Base-by-base conservation (phyloP, 2,888 invertebrate species). In the Cheilosia impressa region DNA sequence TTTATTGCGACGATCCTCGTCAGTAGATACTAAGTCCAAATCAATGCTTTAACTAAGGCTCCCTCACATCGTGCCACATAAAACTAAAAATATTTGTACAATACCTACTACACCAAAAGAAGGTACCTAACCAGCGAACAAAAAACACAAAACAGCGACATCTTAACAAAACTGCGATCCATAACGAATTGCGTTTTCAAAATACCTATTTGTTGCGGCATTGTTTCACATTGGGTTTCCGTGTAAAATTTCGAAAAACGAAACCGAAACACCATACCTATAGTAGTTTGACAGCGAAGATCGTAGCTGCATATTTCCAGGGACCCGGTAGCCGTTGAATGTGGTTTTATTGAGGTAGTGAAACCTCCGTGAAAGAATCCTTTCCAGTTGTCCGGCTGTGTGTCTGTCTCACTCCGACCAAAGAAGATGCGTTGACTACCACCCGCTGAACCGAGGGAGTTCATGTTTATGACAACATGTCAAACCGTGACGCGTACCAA, bases 291-390 rank as follows among this genome's bases (percentile, higher is more conserved):
- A 31, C 31, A 13, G 22, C n/a, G 24, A 55, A 10, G 41, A 22
- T 27, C 19, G 27, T 43, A 17, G 68, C 43, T 65, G 65, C 76
- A 81, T 27, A 27, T 62, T 85, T 85, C 85, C 76, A 77, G 76
- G 85, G 85, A 81, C 81, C 85, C 85, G 65, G 85, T 85, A 85
- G 85, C 85, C 72, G 66, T 71, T 68, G 71, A 57, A 76, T 85
- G 85, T 77, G 85, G 85, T 85, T 85, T 85, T 85, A 85, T 85
- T 81, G 85, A 85, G 85, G 85, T 85, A 76, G 80, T 72, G 85
- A 69, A 80, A 38, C 75, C 79, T 76, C 80, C 76, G 62, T 80
- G 80, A 52, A 79, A 62, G 68, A 85, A 85, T 85, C 85, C 80
- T 85, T 85, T 85, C 45, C 72, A 80, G 43, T 24, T 68, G 55